A percentile compares a stretch with the other conserved stretches of the same genome.
Conservation (phyloP, 1,140 invertebrate genomes). For the Triops longicaudatus region DNA sequence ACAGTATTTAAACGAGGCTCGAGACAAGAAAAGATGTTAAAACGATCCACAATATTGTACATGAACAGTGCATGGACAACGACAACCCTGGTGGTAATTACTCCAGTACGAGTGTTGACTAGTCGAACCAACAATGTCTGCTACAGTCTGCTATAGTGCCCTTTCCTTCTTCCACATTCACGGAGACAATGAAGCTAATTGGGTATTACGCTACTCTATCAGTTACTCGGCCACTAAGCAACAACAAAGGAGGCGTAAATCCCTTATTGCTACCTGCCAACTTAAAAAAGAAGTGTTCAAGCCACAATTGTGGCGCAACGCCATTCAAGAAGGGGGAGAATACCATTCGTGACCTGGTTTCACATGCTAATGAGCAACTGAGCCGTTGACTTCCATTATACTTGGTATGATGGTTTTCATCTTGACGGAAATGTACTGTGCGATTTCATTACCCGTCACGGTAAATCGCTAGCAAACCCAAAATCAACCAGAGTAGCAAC, state of each 20-base stretch:
- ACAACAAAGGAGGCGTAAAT: not conserved
- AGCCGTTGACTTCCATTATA: conserved; percentile 8
- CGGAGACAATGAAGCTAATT: not conserved
- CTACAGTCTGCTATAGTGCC: too few species aligned
- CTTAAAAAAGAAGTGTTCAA: not conserved
- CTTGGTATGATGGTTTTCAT: not conserved
- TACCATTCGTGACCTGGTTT: not conserved
- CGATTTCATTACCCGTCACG: not conserved
- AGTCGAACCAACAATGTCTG: too few species aligned
- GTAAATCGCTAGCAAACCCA: not conserved
- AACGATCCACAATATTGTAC: too few species aligned
- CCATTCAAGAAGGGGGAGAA: not conserved
- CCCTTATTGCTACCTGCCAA: not conserved
- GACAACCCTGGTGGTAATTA: too few species aligned
- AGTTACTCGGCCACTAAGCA: not conserved
- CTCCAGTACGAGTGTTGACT: too few species aligned
- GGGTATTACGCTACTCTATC: not conserved
- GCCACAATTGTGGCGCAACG: not conserved
- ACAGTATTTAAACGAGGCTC: too few species aligned
- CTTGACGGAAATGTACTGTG: not conserved
- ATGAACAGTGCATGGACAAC: too few species aligned
- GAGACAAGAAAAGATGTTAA: too few species aligned
- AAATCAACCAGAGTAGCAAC: not conserved
- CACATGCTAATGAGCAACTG: not conserved
- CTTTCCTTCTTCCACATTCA: too few species aligned